Evolutionary conservation across 2,113 vertebrate species (phyloP).

Genomic region (Isurus oxyrinchus): DNA sequence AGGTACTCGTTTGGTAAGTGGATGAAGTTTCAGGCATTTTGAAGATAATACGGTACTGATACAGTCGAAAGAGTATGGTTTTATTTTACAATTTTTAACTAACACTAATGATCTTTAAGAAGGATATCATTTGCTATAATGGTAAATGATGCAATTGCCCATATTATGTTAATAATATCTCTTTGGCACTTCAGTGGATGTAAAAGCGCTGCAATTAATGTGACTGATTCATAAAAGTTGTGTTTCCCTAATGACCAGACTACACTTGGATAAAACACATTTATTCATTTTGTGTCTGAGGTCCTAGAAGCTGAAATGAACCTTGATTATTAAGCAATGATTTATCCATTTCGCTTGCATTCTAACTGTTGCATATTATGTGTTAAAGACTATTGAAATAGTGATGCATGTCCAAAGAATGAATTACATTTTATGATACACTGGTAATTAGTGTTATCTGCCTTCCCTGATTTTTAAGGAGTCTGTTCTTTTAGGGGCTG

Average conservation of each 20-base stretch:
- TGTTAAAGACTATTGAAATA: background rate
- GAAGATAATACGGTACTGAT: background rate
- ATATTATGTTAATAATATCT: background rate
- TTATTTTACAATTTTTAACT: background rate
- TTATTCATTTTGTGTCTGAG: background rate
- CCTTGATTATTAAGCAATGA: background rate
- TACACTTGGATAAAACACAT: background rate
- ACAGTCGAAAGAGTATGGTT: background rate
- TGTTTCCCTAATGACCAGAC: background rate
- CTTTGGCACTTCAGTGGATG: background rate
- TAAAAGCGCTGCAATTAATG: background rate
- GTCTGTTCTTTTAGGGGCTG: background rate
- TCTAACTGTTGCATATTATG: background rate
- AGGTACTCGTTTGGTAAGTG: constrained; percentile 79
- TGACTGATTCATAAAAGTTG: background rate
- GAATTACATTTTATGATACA: background rate
- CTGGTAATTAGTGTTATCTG: too few relatives aligned
- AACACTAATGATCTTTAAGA: background rate
- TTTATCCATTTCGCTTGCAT: background rate
- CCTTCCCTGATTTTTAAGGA: background rate
- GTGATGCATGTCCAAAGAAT: background rate
- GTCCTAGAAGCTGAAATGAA: background rate
- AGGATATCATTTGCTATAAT: background rate
- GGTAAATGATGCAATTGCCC: background rate
- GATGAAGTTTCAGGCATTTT: constrained; percentile 41